Base-by-base conservation (phyloP, 23 tunicate species). In the Trididemnum miniatum region DNA sequence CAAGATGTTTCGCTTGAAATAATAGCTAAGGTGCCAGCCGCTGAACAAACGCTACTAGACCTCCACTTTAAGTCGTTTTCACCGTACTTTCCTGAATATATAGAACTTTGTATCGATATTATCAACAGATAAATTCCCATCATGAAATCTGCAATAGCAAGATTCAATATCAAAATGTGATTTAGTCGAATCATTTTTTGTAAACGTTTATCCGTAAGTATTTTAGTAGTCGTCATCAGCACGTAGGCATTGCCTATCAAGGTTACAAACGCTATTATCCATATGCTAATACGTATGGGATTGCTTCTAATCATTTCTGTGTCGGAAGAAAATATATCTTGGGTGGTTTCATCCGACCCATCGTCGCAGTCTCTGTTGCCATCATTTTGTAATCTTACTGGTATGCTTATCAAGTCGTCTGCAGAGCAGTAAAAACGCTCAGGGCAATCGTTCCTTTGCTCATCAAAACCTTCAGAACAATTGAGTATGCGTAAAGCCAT, bases 61-160 rank as follows among this genome's bases (percentile, higher is more conserved):
- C 89, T 35, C 96, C 96, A 90, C 50, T 49, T 34, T 24, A 71
- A 82, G 49, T 90, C 89, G 25, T 62, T 72, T 2, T 31, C 33
- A 31, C 86, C 86, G 57, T 90, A 90, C 1, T 0, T 9, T 27
- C 96, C 96, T 20, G 86, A 59, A 51, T 32, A 79, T 15, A 39
- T 0, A 2, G 34, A 59, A 23, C 54, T 31, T 18, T 90, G 38
- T 26, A 74, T 34, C 12, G 96, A 85, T 24, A 90, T 59, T 15
- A 82, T 78, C 4, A 85, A 40, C 36, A 90, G 77, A 60, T 90
- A 90, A 27, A 90, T 51, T 35, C 82, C 96, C 96, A 90, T 90
- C 2, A 90, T 59, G 1, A 80, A 80, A 75, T 90, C 89, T 12
- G 96, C 81, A 20, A 85, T 26, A 23, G 89, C 82, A 3, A 90